Evolutionary conservation across 2,888 invertebrate species (phyloP).

Genomic region (Sussaba pulchella): DNA sequence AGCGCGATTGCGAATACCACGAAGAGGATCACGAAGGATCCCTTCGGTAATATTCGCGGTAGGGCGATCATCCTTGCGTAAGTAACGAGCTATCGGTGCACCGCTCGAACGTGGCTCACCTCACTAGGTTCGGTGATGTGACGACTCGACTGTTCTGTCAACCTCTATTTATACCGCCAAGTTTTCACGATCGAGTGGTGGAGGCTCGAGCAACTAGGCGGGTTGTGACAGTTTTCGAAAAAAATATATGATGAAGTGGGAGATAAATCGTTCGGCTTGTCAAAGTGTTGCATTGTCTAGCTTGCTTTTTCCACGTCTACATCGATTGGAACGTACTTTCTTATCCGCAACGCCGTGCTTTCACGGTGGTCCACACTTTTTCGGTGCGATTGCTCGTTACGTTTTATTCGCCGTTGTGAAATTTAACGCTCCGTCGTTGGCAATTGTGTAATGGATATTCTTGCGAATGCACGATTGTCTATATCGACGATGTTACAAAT

Average conservation of each 20-base stretch:
- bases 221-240: constrained; percentile 11
- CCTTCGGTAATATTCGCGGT: constrained; percentile 46
- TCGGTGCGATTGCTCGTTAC: constrained; percentile 16
- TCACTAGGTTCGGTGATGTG: constrained; percentile 47
- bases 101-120: constrained; percentile 42
- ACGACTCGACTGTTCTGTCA: constrained; percentile 27
- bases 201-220: constrained; percentile 34
- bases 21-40: constrained; percentile 48
- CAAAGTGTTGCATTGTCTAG: constrained; percentile 71
- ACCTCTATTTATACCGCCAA: constrained; percentile 60
- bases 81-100: constrained; percentile 22
- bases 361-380: constrained; percentile 61
- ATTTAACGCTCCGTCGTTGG: constrained; percentile 47
- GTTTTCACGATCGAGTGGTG: constrained; percentile 21
- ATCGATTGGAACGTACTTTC: constrained; percentile 61
- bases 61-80: constrained; percentile 50
- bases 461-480: constrained; percentile 27
- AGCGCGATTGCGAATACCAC: constrained; percentile 37
- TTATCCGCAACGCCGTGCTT: constrained; percentile 55
- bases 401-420: constrained; percentile 46
- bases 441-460: constrained; percentile 55
- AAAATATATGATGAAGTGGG: constrained; percentile 38
- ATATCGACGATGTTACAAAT: constrained; percentile 3
- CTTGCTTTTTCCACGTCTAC: constrained; percentile 69
- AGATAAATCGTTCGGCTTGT: constrained; percentile 66